Percentiles rank a stretch among this genome's conserved stretches.
Evolutionary conservation across 2,888 invertebrate species (phyloP).

Genomic region (Coleophora flavipennella): DNA sequence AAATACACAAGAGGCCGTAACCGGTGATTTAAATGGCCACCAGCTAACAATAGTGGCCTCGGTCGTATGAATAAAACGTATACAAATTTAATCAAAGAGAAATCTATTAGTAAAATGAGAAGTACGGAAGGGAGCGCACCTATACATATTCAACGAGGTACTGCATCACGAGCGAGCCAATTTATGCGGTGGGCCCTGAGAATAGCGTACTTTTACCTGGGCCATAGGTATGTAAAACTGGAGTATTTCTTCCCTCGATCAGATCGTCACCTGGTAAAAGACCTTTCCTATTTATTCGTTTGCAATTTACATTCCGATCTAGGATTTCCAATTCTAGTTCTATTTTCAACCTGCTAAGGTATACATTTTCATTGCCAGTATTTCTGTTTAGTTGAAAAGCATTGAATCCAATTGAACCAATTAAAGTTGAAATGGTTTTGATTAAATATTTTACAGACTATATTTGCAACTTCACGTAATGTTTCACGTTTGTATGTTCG

Average conservation of each 20-base stretch:
- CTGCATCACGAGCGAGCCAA: conserved; percentile 70
- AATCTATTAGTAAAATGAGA: conserved; percentile 74
- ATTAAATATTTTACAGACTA: too few species aligned
- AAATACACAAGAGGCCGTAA: conserved; percentile 35
- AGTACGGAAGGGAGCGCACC: conserved; percentile 71
- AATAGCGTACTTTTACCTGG: conserved; percentile 65
- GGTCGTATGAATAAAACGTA: conserved; percentile 67
- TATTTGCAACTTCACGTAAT: too few species aligned
- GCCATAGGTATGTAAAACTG: conserved; percentile 69
- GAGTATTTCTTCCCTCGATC: conserved; percentile 58
- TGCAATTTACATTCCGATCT: conserved; percentile 17
- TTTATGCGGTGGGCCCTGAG: conserved; percentile 66
- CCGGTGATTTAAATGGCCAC: conserved; percentile 52
- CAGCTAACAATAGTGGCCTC: conserved; percentile 59
- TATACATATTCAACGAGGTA: conserved; percentile 72
- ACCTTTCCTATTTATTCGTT: conserved; percentile 21
- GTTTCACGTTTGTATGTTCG: too few species aligned
- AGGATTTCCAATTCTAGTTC: conserved; percentile 11
- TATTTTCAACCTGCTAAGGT: too few species aligned
- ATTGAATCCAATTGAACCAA: too few species aligned
- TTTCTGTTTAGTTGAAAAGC: conserved; percentile 6
- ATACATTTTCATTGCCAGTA: conserved; percentile 3
- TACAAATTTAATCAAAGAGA: conserved; percentile 73
- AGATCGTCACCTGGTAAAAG: conserved; percentile 53
- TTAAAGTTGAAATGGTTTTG: too few species aligned